Conservation (phyloP, 2,797 vertebrate genomes). For the Poecilia picta region DNA sequence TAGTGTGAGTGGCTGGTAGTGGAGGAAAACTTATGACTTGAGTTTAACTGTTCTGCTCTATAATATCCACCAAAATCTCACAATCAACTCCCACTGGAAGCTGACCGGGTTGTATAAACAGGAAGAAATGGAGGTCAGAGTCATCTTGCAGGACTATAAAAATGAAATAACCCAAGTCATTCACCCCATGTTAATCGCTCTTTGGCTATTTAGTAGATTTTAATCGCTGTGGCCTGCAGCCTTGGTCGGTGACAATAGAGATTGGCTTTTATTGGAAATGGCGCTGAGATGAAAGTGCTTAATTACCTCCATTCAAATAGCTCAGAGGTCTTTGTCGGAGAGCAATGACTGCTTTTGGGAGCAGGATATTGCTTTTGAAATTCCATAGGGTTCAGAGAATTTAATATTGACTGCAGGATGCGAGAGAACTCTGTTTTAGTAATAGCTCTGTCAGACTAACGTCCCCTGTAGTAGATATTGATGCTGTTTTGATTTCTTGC, state of each 20-base stretch:
- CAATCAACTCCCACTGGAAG: slow-evolving; percentile 12
- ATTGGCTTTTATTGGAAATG: slow-evolving; percentile 67
- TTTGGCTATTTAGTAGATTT: slow-evolving; percentile 67
- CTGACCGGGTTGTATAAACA: slow-evolving; percentile 53
- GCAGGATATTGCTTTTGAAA: slow-evolving; percentile 76
- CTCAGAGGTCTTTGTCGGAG: slow-evolving; percentile 68
- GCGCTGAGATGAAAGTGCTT: slow-evolving; percentile 73
- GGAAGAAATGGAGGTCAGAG: slow-evolving; percentile 38
- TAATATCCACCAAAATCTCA: slow-evolving; percentile 11
- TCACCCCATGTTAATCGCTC: slow-evolving; percentile 62
- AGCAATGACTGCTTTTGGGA: slow-evolving; percentile 68
- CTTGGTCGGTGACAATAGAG: slow-evolving; percentile 61
- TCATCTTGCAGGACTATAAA: slow-evolving; percentile 55
- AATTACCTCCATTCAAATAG: slow-evolving; percentile 75
- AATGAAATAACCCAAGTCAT: slow-evolving; percentile 61
- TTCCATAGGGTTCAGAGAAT: slow-evolving; percentile 65
- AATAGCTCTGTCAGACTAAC: slow-evolving; percentile 54
- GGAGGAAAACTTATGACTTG: slow-evolving; percentile 46
- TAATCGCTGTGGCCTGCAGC: slow-evolving; percentile 63
- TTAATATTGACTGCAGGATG: slow-evolving; percentile 65
- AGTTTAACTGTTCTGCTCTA: slow-evolving; percentile 31
- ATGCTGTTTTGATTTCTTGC: slow-evolving; percentile 50
- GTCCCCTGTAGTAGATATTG: slow-evolving; percentile 41
- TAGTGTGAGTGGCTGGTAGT: slow-evolving; percentile 30
- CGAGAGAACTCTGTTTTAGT: slow-evolving; percentile 57